phyloP scores from a whole-genome alignment of 1,140 invertebrate genomes.

The Stegodyphus dumicola region DNA sequence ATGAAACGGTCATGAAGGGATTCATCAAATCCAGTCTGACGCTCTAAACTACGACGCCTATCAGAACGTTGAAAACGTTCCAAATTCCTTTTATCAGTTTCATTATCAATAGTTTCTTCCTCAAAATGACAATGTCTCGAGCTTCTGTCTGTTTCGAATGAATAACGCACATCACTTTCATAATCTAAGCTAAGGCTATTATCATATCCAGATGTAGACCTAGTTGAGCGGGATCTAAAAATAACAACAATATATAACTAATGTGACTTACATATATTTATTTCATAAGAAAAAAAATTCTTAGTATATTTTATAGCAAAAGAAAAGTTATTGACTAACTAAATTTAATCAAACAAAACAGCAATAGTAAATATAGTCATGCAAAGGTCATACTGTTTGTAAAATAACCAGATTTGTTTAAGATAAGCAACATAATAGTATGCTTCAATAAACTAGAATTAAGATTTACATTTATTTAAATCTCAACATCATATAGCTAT shows the following conservation, averaged over 20 bases:
- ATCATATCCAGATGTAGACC: constrained; percentile 53
- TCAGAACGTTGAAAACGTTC: constrained; percentile 49
- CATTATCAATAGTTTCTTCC: constrained; percentile 40
- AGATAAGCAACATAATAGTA: too few relatives aligned
- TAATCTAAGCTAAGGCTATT: constrained; percentile 54
- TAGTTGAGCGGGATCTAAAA: constrained; percentile 50
- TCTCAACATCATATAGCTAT: too few relatives aligned
- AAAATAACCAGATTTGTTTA: too few relatives aligned
- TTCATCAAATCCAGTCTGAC: constrained; percentile 59
- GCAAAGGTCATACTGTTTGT: too few relatives aligned
- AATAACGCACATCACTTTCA: constrained; percentile 58
- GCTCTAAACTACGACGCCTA: constrained; percentile 65
- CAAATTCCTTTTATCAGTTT: constrained; percentile 40
- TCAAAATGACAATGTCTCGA: constrained; percentile 32
- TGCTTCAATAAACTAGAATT: too few relatives aligned
- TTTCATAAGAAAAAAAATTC: background rate
- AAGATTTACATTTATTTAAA: too few relatives aligned
- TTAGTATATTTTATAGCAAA: too few relatives aligned
- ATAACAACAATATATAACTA: background rate
- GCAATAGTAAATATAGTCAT: too few relatives aligned
- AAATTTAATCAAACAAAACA: too few relatives aligned
- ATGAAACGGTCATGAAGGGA: constrained; percentile 43
- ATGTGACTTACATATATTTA: background rate
- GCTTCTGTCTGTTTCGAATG: constrained; percentile 52
- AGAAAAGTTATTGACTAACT: too few relatives aligned